These are phyloP conservation scores for Acanthacorydalis orientalis DNA, from an alignment of 2,888 invertebrate species.

Conservation along the genomic window DNA sequence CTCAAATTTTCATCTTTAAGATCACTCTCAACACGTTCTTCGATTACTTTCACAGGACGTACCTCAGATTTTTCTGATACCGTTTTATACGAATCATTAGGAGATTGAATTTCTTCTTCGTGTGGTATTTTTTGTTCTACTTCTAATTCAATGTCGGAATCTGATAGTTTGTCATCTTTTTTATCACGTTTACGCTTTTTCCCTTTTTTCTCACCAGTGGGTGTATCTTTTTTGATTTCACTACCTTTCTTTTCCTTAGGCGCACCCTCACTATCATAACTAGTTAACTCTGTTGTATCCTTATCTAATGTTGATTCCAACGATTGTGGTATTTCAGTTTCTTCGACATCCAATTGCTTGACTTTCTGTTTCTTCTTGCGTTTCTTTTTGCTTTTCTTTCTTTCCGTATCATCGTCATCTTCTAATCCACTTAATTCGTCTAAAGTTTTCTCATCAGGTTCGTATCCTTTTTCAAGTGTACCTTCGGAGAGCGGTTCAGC, in stretches of 20 bases:
- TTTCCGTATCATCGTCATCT: constrained; percentile 22
- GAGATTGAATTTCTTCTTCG: constrained; percentile 23
- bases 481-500: constrained; percentile 26
- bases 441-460: constrained; percentile 46
- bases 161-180: constrained; percentile 12
- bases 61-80: constrained; percentile 40
- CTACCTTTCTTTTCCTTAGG: constrained; percentile 13
- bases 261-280: constrained; percentile 20
- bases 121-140: constrained; percentile 14
- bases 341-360: constrained; percentile 24
- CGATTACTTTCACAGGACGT: constrained; percentile 44
- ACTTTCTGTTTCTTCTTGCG: constrained; percentile 30
- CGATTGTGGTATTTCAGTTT: constrained; percentile 30
- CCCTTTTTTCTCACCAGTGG: constrained; percentile 17
- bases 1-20: constrained; percentile 37
- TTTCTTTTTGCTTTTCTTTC: constrained; percentile 25
- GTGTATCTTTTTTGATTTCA: constrained; percentile 13
- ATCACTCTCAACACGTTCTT: constrained; percentile 41
- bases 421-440: constrained; percentile 35
- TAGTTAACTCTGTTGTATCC: constrained; percentile 21
- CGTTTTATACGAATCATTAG: constrained; percentile 39
- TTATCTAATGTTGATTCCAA: constrained; percentile 25
- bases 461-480: constrained; percentile 49
- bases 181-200: constrained; percentile 23
- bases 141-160: constrained; percentile 26